Conservation (phyloP, 2,113 vertebrate genomes). For the Ophthalmolycus amberensis region DNA sequence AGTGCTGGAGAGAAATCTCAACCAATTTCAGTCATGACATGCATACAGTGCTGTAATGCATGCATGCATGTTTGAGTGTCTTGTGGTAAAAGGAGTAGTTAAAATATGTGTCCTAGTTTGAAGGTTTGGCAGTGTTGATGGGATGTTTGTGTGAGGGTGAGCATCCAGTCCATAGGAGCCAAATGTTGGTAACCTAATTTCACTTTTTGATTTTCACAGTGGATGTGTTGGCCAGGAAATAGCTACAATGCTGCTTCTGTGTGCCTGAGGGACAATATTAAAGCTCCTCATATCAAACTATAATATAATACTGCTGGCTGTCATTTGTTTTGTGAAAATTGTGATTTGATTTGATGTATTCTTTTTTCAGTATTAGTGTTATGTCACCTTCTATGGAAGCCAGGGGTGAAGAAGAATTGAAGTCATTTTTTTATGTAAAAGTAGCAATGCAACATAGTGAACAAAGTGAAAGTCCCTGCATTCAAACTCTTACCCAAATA, state of each 20-base stretch:
- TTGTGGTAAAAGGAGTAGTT: slow-evolving; percentile 28
- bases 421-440: not conserved
- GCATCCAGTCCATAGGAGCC: slow-evolving; percentile 32
- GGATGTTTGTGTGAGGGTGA: slow-evolving; percentile 24
- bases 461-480: not conserved
- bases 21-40: slow-evolving; percentile 49
- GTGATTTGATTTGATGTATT: slow-evolving; percentile 11
- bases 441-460: not conserved
- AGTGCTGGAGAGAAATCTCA: slow-evolving; percentile 51
- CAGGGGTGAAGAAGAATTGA: not conserved
- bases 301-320: slow-evolving; percentile 20
- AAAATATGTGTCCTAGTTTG: slow-evolving; percentile 56
- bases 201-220: slow-evolving; percentile 53
- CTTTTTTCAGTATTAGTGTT: not conserved
- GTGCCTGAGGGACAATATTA: slow-evolving; percentile 34
- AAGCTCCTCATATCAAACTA: slow-evolving; percentile 33
- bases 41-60: slow-evolving; percentile 21
- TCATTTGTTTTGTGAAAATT: slow-evolving; percentile 23
- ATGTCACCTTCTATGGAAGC: slow-evolving; percentile 2
- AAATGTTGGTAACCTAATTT: slow-evolving; percentile 65
- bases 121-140: slow-evolving; percentile 37
- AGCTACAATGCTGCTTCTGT: slow-evolving; percentile 31
- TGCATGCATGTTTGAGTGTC: slow-evolving; percentile 18
- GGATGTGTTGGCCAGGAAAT: slow-evolving; percentile 50
- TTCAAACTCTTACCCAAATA: not conserved